Conservation (phyloP, 1,140 invertebrate genomes). For the Drosophila chauvacae region DNA sequence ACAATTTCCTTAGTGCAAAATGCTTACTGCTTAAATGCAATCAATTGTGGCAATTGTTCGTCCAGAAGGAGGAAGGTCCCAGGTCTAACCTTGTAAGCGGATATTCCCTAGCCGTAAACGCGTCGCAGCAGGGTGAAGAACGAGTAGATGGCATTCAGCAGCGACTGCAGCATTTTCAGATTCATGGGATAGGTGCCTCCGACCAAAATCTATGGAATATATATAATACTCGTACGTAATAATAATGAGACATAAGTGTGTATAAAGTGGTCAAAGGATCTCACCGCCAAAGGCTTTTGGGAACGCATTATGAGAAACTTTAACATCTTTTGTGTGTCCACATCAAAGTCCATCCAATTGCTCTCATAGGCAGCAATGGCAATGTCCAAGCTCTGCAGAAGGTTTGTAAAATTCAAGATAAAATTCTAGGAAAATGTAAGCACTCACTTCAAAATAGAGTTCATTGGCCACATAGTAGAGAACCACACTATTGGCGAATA, state of each 20-base stretch:
- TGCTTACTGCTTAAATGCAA: slow-evolving; percentile 65
- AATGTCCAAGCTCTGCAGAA: slow-evolving; percentile 61
- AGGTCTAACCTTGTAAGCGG: slow-evolving; percentile 17
- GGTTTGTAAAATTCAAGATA: background rate
- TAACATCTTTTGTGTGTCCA: slow-evolving; percentile 67
- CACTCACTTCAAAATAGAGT: slow-evolving; percentile 64
- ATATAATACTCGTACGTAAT: slow-evolving; percentile 13
- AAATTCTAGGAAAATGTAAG: background rate
- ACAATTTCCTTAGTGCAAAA: slow-evolving; percentile 30
- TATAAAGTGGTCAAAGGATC: background rate
- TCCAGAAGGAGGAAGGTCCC: slow-evolving; percentile 3
- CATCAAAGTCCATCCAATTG: slow-evolving; percentile 73
- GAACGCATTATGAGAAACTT: slow-evolving; percentile 75
- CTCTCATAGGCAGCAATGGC: slow-evolving; percentile 74
- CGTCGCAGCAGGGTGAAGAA: slow-evolving; percentile 69
- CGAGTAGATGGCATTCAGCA: slow-evolving; percentile 68
- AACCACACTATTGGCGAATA: slow-evolving; percentile 71
- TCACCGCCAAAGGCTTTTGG: slow-evolving; percentile 74
- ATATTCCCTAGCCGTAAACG: slow-evolving; percentile 53
- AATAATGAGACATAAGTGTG: background rate
- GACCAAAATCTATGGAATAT: slow-evolving; percentile 58
- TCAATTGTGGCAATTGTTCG: slow-evolving; percentile 65
- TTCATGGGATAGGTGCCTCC: slow-evolving; percentile 74
- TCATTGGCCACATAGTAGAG: slow-evolving; percentile 77
- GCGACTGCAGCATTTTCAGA: slow-evolving; percentile 69